Evolutionary conservation across 1,140 invertebrate species (phyloP).

Genomic region (Caerostris extrusa): DNA sequence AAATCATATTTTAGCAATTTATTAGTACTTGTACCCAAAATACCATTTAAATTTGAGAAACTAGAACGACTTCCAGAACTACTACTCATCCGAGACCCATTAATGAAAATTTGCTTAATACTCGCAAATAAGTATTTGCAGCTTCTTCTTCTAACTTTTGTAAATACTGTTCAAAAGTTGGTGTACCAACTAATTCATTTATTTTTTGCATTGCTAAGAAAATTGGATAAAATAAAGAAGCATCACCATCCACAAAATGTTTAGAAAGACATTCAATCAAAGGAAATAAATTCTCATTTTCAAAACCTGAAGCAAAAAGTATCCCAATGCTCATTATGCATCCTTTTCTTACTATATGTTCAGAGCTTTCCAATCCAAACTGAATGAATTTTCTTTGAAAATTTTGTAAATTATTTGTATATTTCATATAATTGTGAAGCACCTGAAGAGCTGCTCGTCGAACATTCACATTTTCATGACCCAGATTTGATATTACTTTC

Average conservation of each 20-base stretch:
- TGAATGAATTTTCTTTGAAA: slow-evolving; percentile 78
- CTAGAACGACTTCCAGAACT: slow-evolving; percentile 72
- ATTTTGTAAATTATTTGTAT: slow-evolving; percentile 79
- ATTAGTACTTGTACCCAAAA: slow-evolving; percentile 6
- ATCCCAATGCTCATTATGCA: slow-evolving; percentile 77
- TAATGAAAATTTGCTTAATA: slow-evolving; percentile 71
- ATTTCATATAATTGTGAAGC: slow-evolving; percentile 78
- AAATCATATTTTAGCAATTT: slow-evolving; percentile 69
- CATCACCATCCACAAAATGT: slow-evolving; percentile 78
- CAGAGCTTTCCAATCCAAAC: slow-evolving; percentile 77
- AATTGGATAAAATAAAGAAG: slow-evolving; percentile 79
- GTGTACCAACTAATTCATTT: slow-evolving; percentile 76
- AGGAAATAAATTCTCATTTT: slow-evolving; percentile 78
- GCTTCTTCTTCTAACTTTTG: slow-evolving; percentile 74
- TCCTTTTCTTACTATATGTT: slow-evolving; percentile 77
- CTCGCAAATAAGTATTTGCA: slow-evolving; percentile 70
- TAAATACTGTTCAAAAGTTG: slow-evolving; percentile 71
- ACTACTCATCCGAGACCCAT: slow-evolving; percentile 65
- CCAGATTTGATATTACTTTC: slow-evolving; percentile 74
- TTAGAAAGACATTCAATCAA: slow-evolving; percentile 78
- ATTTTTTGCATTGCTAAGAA: slow-evolving; percentile 79
- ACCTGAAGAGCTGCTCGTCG: slow-evolving; percentile 76
- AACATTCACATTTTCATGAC: slow-evolving; percentile 78
- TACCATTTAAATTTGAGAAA: slow-evolving; percentile 60
- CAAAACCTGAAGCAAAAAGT: slow-evolving; percentile 78